Percentiles rank a stretch among this genome's conserved stretches.
These are phyloP conservation scores for Sceloporus undulatus DNA, from an alignment of 2,113 vertebrate genomes.

Conservation along the genomic window DNA sequence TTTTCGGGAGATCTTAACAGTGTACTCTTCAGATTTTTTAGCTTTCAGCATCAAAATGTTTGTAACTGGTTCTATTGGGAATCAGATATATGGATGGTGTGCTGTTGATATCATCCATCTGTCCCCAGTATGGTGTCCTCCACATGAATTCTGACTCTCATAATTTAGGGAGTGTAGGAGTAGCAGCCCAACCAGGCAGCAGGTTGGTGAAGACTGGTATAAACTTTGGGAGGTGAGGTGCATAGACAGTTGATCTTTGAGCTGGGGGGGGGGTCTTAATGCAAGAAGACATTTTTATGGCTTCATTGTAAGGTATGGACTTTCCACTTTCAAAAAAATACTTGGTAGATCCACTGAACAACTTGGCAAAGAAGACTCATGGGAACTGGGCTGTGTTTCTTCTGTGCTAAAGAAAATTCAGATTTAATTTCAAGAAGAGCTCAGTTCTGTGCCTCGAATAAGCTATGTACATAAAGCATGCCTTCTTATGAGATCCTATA, in stretches of 20 bases:
- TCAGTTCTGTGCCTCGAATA: neutral
- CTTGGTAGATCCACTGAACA: neutral
- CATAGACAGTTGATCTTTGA: neutral
- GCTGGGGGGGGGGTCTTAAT: neutral
- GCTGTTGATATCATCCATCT: neutral
- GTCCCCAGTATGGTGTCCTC: neutral
- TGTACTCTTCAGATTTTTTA: neutral
- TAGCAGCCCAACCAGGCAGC: neutral
- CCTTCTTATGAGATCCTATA: no score
- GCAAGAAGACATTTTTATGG: neutral
- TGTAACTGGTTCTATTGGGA: neutral
- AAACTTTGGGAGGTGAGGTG: neutral
- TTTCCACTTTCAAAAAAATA: neutral
- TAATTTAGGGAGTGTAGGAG: neutral
- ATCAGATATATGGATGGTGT: neutral
- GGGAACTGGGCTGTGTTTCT: neutral
- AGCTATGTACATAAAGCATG: neutral
- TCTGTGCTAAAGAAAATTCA: neutral
- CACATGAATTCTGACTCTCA: neutral
- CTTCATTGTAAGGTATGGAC: neutral
- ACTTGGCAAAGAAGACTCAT: neutral
- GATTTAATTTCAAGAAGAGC: neutral
- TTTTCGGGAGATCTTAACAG: no score
- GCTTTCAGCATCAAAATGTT: neutral
- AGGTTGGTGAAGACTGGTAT: neutral